phyloP scores from a whole-genome alignment of 2,888 invertebrate species.

The Heliconius charithonia region DNA sequence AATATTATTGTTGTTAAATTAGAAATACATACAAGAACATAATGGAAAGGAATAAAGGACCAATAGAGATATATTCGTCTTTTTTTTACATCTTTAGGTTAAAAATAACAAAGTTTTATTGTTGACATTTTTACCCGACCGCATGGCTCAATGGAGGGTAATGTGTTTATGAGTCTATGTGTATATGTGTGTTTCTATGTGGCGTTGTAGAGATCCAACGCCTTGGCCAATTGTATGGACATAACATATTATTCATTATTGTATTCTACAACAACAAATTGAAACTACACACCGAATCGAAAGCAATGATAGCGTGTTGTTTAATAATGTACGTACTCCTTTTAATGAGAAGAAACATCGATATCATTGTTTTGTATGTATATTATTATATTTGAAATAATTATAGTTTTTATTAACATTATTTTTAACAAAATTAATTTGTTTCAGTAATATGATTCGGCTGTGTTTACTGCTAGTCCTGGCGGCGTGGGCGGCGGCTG shows the following conservation, averaged over 20 bases:
- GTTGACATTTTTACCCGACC: too few relatives aligned
- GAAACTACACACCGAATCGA: too few relatives aligned
- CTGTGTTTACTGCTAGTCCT: slow-evolving; percentile 60
- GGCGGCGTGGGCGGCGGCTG: slow-evolving; percentile 58
- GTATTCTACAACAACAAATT: not conserved
- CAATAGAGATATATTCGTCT: not conserved
- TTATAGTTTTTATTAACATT: too few relatives aligned
- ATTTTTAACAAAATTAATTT: not conserved
- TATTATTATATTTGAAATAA: too few relatives aligned
- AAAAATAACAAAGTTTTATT: not conserved
- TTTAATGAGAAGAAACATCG: too few relatives aligned
- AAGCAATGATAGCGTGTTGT: too few relatives aligned
- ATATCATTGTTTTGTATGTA: too few relatives aligned
- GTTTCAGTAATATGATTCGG: slow-evolving; percentile 56
- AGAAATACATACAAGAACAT: not conserved
- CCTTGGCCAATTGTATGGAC: not conserved
- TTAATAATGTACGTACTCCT: too few relatives aligned
- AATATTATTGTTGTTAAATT: not conserved
- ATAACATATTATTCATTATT: not conserved
- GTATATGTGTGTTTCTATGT: too few relatives aligned
- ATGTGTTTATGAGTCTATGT: too few relatives aligned
- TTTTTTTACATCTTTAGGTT: not conserved
- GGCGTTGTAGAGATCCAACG: too few relatives aligned
- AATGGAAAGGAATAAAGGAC: not conserved
- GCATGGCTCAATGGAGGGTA: too few relatives aligned